Evolutionary conservation across 2,797 vertebrate genomes (phyloP).

Genomic region (Sciurus vulgaris): DNA sequence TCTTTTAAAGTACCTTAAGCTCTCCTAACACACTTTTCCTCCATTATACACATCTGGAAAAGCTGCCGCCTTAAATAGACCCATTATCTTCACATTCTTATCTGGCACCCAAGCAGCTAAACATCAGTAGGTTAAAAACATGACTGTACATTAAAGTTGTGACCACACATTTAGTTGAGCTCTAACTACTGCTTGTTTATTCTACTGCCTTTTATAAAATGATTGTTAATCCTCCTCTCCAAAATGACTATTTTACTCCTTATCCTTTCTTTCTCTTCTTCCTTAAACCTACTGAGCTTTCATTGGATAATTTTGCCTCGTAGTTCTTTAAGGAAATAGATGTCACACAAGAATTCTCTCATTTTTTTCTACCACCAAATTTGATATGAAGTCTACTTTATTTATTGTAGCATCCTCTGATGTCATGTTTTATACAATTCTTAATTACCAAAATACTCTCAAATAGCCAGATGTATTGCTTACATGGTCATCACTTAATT

Average conservation of each 20-base stretch:
- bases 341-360: neutral
- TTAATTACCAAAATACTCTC: conserved; percentile 30
- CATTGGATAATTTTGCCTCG: neutral
- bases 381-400: neutral
- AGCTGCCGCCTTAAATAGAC: neutral
- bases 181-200: neutral
- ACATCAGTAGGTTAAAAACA: neutral
- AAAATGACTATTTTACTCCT: neutral
- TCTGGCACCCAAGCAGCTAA: too few relatives aligned
- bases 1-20: too few relatives aligned
- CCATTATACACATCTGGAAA: neutral
- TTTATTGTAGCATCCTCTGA: conserved; percentile 3
- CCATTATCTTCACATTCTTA: neutral
- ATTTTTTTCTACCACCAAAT: neutral
- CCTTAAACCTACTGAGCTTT: neutral
- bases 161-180: neutral
- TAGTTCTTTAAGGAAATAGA: neutral
- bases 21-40: neutral
- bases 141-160: neutral
- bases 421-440: neutral
- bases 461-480: neutral
- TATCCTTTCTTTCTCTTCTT: neutral
- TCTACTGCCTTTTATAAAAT: neutral
- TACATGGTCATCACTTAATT: conserved; percentile 10
- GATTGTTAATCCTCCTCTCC: neutral